A percentile compares a stretch with the other conserved stretches of the same genome.
Evolutionary conservation across 2,888 invertebrate genomes (phyloP).

Genomic region (Parnassius apollo): DNA sequence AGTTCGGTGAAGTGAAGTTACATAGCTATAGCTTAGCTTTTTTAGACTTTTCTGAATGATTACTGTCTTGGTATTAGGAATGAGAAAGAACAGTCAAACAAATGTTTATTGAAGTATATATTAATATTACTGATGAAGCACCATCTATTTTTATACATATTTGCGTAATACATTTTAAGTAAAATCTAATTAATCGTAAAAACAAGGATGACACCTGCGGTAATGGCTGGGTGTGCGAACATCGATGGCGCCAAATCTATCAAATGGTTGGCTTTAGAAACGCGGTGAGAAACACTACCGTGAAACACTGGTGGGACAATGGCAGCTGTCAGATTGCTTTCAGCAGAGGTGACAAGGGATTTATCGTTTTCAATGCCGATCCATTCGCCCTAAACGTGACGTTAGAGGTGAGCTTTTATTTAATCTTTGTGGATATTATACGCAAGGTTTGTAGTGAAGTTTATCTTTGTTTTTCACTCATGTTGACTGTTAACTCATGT

Average conservation of each 20-base stretch:
- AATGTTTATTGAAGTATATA: too few species aligned
- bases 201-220: conserved; percentile 82
- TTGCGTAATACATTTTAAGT: too few species aligned
- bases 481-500: neutral
- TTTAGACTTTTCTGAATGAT: too few species aligned
- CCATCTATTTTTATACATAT: too few species aligned
- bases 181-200: neutral
- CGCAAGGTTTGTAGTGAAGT: neutral
- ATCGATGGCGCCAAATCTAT: conserved; percentile 90
- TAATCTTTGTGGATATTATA: conserved; percentile 7
- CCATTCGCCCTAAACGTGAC: conserved; percentile 74
- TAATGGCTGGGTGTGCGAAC: conserved; percentile 90
- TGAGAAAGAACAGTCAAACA: too few species aligned
- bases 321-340: conserved; percentile 90
- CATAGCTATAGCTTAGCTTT: too few species aligned
- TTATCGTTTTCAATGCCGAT: conserved; percentile 87
- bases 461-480: conserved; percentile 6
- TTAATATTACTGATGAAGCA: too few species aligned
- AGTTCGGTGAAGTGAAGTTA: too few species aligned
- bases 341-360: conserved; percentile 86
- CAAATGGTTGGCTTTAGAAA: conserved; percentile 90
- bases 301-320: conserved; percentile 89
- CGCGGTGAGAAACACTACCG: conserved; percentile 74
- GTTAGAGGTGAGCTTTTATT: conserved; percentile 68
- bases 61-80: too few species aligned